phyloP scores from a whole-genome alignment of 2,113 vertebrate genomes.

The Varanus salvator region DNA sequence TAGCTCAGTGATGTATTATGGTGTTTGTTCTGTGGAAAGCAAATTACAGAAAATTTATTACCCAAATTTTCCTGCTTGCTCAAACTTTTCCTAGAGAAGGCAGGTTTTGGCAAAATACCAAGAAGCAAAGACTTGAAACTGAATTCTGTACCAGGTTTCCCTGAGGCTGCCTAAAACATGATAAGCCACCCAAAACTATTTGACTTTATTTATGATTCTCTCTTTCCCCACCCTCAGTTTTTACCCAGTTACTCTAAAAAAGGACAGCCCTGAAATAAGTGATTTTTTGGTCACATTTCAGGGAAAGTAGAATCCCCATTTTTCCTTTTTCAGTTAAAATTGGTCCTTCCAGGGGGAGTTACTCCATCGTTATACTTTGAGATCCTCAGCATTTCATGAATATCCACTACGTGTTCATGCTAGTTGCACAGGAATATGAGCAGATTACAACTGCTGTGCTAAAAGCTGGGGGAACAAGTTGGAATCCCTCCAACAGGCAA shows the following conservation, averaged over 20 bases:
- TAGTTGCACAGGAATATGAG: constrained; percentile 61
- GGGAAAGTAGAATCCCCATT: neutral
- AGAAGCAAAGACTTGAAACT: neutral
- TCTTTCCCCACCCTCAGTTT: neutral
- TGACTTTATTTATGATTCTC: neutral
- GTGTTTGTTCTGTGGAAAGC: constrained; percentile 6
- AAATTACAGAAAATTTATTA: constrained; percentile 33
- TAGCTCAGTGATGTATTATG: constrained; percentile 12
- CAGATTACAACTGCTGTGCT: constrained; percentile 63
- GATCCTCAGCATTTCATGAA: constrained; percentile 71
- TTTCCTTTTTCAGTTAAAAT: constrained; percentile 22
- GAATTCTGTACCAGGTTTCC: neutral
- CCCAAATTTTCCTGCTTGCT: constrained; percentile 25
- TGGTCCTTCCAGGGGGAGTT: constrained; percentile 65
- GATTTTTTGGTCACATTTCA: neutral
- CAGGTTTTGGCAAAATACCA: neutral
- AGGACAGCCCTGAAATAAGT: neutral
- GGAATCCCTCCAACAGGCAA: constrained; percentile 60
- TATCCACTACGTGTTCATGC: constrained; percentile 70
- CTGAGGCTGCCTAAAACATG: neutral
- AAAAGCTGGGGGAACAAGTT: constrained; percentile 48
- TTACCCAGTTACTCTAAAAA: neutral
- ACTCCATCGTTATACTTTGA: constrained; percentile 70
- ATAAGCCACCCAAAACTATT: neutral
- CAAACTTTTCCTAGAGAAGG: constrained; percentile 14